These are phyloP conservation scores for Ophiodon elongatus DNA, from an alignment of 2,113 vertebrate genomes.

Conservation along the genomic window DNA sequence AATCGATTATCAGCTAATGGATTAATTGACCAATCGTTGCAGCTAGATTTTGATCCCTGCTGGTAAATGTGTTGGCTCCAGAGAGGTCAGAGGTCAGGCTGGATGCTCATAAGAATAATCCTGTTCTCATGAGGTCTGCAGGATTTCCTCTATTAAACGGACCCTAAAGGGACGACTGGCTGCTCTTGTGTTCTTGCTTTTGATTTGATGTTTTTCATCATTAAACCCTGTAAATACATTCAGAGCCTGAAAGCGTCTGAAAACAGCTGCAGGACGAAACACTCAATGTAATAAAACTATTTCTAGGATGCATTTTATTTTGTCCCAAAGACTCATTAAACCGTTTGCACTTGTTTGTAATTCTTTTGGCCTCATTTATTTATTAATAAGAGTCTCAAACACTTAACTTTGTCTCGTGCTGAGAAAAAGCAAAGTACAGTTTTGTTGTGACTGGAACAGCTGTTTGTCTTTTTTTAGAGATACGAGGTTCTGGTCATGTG, in stretches of 20 bases:
- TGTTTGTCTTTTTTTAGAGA: too few relatives aligned
- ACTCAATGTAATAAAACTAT: background rate
- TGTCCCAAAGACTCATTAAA: conserved; percentile 43
- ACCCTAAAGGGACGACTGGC: background rate
- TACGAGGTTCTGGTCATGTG: too few relatives aligned
- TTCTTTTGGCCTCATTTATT: background rate
- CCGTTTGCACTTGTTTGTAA: conserved; percentile 45
- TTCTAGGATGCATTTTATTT: background rate
- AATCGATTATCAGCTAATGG: background rate
- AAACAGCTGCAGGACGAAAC: background rate
- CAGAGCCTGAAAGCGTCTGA: background rate
- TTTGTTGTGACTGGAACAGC: too few relatives aligned
- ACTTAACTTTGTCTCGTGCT: background rate
- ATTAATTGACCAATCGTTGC: background rate
- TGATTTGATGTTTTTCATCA: background rate
- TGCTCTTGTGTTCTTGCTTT: too few relatives aligned
- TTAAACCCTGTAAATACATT: conserved; percentile 34
- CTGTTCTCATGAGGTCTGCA: too few relatives aligned
- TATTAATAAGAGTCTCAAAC: background rate
- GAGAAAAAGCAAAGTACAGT: too few relatives aligned
- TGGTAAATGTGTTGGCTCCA: too few relatives aligned
- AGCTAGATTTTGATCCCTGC: background rate
- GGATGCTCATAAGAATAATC: background rate
- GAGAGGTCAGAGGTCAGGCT: background rate
- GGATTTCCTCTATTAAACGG: too few relatives aligned